Conservation (phyloP, 64 coral and sea anemone species). For the Montipora cactus region DNA sequence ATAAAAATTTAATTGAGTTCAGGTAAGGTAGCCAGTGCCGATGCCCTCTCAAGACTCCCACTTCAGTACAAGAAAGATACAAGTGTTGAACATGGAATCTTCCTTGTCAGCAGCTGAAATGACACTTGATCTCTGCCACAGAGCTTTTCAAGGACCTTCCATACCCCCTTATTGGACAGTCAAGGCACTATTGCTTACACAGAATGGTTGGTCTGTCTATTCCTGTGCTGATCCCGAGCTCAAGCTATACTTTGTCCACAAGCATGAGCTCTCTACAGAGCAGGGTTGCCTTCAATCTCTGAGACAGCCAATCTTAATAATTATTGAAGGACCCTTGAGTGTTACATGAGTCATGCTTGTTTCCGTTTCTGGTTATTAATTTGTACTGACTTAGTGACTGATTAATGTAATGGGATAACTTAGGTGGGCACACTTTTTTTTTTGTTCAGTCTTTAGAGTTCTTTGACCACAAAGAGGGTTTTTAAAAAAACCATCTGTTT, state of each 20-base stretch:
- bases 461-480: no score
- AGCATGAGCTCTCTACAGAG: slow-evolving; percentile 35
- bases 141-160: slow-evolving; percentile 1
- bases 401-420: no score
- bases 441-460: not conserved
- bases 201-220: not conserved
- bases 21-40: not conserved
- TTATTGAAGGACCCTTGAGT: not conserved
- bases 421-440: no score
- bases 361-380: no score
- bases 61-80: slow-evolving; percentile 47
- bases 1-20: not conserved
- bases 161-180: not conserved
- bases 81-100: slow-evolving; percentile 32
- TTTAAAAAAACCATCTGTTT: not conserved
- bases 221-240: slow-evolving; percentile 16
- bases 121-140: slow-evolving; percentile 27
- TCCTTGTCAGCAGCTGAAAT: not conserved
- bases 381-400: no score
- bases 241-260: slow-evolving; percentile 20
- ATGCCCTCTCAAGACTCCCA: slow-evolving; percentile 29
- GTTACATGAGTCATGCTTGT: not conserved
- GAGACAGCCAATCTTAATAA: not conserved
- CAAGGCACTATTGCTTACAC: not conserved
- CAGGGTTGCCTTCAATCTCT: slow-evolving; percentile 1